These are phyloP conservation scores for Caenorhabditis imperialis DNA, from an alignment of 2,888 invertebrate genomes.

Conservation along the genomic window DNA sequence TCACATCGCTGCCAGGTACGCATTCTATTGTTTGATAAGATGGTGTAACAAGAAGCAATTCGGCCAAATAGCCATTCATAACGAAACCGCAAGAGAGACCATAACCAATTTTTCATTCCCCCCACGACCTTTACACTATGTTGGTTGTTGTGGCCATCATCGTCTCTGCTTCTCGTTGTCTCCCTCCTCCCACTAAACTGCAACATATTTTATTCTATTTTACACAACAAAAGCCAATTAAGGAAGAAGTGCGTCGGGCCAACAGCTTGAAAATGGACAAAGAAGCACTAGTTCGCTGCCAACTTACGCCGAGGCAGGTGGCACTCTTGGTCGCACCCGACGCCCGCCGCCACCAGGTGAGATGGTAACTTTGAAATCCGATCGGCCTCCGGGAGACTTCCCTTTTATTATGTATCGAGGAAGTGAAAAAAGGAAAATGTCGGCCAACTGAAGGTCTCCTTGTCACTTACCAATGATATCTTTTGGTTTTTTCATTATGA, in stretches of 20 bases:
- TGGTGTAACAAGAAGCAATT: constrained; percentile 14
- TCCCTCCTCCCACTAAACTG: constrained; percentile 21
- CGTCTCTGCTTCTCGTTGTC: constrained; percentile 23
- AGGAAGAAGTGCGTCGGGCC: constrained; percentile 56
- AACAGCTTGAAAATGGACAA: constrained; percentile 56
- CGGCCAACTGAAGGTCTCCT: constrained; percentile 39
- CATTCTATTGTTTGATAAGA: constrained; percentile 14
- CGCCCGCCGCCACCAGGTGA: constrained; percentile 61
- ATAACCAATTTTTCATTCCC: constrained; percentile 37
- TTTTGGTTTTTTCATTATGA: constrained; percentile 3
- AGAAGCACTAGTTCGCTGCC: constrained; percentile 59
- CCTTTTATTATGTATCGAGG: constrained; percentile 24
- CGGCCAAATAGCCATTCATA: constrained; percentile 44
- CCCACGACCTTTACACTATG: constrained; percentile 47
- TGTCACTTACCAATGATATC: constrained; percentile 18
- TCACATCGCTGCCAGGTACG: constrained; percentile 44
- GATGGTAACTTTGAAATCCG: constrained; percentile 20
- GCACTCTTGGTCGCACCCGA: constrained; percentile 46
- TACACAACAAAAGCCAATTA: constrained; percentile 60
- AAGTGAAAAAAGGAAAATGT: constrained; percentile 35
- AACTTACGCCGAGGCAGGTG: constrained; percentile 45
- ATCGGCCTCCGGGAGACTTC: constrained; percentile 11
- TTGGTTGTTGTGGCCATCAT: constrained; percentile 51
- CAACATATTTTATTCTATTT: constrained; percentile 53
- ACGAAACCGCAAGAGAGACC: constrained; percentile 27